Evolutionary conservation across 1,140 invertebrate species (phyloP), one percentile per base, ranked within the genome.

Genomic region (Microplitis mediator): DNA sequence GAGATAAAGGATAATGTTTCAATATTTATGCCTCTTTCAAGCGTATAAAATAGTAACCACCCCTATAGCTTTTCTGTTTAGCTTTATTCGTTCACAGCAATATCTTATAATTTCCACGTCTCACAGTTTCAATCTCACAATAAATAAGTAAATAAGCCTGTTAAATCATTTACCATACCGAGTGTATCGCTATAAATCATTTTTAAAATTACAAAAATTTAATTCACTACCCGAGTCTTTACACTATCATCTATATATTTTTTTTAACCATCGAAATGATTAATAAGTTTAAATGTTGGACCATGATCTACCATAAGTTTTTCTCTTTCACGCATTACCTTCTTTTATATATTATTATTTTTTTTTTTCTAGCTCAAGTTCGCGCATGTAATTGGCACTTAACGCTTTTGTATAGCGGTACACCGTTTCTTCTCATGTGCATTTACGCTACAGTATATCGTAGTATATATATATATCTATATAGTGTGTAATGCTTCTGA

Each of bases 361-460:
- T 32, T 36, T 39, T 67, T 16, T n/a, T 61, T 71, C 45, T 32
- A 36, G 9, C 14, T n/a, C 16, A 13, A 54, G 31, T 52, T 36
- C 45, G 39, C 35, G 60, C 61, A 32, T 67, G 65, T 67, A 67
- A 67, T 67, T 67, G 65, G 50, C 65, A 67, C 36, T 67, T 67
- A 67, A 52, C 50, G 65, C 34, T 36, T 16, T 36, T 13, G 13
- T 54, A 36, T 67, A 67, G 65, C 65, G 65, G 65, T 67, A 64
- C 16, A 16, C 63, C 16, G 16, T 65, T 35, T n/a, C 34, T 35
- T 63, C 61, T 14, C 34, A 45, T 65, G 39, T 45, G 34, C 60
- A n/a, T 45, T 9, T 45, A 45, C 11, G 39, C 11, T 45, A 45
- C 6, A 45, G 8, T 23, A 56, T 13, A 56, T 56, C 52, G 52